Percentiles rank a stretch among this genome's conserved stretches.
These are phyloP conservation scores for Gambelia wislizenii DNA, from an alignment of 2,797 vertebrate genomes.

Conservation along the genomic window DNA sequence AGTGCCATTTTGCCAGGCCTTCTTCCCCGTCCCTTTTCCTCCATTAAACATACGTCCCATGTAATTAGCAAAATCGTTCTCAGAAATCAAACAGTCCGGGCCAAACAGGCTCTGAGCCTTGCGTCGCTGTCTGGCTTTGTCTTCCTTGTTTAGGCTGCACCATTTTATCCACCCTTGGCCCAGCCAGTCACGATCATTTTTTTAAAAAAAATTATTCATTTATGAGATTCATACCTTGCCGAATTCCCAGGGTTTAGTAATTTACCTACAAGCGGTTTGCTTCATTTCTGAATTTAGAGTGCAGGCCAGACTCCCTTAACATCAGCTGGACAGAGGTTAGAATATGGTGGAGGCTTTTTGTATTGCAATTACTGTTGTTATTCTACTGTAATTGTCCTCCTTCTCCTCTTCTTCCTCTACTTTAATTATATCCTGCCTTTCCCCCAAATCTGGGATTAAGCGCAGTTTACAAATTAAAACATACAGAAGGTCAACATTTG, in stretches of 20 bases:
- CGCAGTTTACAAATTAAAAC: no score
- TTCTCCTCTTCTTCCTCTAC: no score
- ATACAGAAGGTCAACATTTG: no score
- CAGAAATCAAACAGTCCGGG: neutral
- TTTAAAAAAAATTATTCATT: neutral
- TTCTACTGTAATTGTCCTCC: no score
- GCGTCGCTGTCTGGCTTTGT: accelerated
- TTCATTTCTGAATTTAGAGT: neutral
- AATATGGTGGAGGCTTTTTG: neutral
- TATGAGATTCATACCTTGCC: neutral
- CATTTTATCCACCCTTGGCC: no score
- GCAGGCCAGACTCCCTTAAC: no score
- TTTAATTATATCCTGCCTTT: no score
- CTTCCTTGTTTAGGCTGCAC: no score
- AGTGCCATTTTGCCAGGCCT: neutral
- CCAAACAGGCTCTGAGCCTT: neutral
- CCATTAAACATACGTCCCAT: neutral
- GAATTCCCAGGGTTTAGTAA: neutral
- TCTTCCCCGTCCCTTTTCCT: neutral
- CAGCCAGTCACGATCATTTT: neutral
- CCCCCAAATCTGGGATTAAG: no score
- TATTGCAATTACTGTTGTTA: no score
- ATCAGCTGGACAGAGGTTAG: neutral
- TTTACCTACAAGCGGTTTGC: no score
- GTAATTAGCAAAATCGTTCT: neutral